Percentiles rank a stretch among this genome's conserved stretches.
Conservation (phyloP, 2,113 vertebrate genomes). For the Alectura lathami region DNA sequence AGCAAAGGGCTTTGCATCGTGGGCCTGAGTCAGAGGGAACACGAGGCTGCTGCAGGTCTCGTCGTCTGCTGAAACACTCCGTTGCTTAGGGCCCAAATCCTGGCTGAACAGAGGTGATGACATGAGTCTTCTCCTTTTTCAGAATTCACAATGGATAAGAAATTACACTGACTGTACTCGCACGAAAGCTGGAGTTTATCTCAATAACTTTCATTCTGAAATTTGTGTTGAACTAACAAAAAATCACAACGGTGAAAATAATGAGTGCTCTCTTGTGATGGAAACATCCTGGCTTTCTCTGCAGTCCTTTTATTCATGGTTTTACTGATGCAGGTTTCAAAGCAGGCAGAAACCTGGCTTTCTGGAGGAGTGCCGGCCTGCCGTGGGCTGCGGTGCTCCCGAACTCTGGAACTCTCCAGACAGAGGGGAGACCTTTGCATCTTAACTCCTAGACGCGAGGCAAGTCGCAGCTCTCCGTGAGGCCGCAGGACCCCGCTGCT, state of each 20-base stretch:
- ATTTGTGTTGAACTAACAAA: not conserved
- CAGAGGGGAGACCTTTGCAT: too few relatives aligned
- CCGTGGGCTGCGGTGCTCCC: too few relatives aligned
- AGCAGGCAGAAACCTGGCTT: too few relatives aligned
- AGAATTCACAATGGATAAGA: not conserved
- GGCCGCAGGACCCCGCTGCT: too few relatives aligned
- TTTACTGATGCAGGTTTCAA: not conserved
- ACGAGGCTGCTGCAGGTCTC: not conserved
- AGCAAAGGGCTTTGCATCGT: too few relatives aligned
- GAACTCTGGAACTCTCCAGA: too few relatives aligned
- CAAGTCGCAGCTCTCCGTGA: too few relatives aligned
- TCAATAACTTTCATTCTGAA: constrained; percentile 34
- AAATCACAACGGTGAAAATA: not conserved
- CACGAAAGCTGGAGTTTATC: not conserved
- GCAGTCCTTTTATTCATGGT: constrained; percentile 6
- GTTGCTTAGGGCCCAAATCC: constrained; percentile 5
- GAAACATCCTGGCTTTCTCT: not conserved
- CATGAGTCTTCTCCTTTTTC: not conserved
- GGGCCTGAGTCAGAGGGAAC: not conserved
- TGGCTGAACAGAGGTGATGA: not conserved
- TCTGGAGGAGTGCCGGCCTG: too few relatives aligned
- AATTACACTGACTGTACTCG: not conserved
- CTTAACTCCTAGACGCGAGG: too few relatives aligned
- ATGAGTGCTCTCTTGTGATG: not conserved
- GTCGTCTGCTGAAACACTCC: not conserved